Base-by-base conservation (phyloP, 2,888 invertebrate genomes). In the Geotrupes spiniger region DNA sequence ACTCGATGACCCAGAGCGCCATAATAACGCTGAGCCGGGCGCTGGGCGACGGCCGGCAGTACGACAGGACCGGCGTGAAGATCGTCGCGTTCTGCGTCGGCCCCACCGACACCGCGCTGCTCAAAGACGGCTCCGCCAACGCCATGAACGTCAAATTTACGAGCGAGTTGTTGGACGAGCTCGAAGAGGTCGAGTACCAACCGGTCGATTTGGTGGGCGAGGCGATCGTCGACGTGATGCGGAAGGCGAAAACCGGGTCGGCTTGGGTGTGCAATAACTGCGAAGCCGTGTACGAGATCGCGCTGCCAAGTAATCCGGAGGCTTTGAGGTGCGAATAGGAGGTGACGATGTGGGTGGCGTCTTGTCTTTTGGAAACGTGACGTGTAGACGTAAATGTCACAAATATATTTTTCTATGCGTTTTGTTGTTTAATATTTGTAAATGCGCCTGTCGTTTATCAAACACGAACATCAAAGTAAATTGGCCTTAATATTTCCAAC, bases 221-320 rank as follows among this genome's bases (percentile, higher is more conserved):
- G 48, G 72, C 69, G 9, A 61, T 74, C 64, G 54, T 71, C 21
- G 64, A 62, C 2, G 39, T 74, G 42, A 63, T 74, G n/a, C 62
- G 59, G 36, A 69, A 67, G 31, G 78, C 74, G 2, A 70, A 73
- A 8, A 78, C 74, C 61, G 79, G 78, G 1, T 76, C 77, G 1
- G 75, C 77, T 0, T 80, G 79, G 79, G 66, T 77, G 15, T 70
- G 74, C 12, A 77, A 78, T 63, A 78, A 73, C 1, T 68, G 65
- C 0, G 63, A 70, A 43, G 72, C 73, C 2, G 65, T 70, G 29
- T 68, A 65, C 46, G 62, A 71, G 58, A 65, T 71, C 61, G 68
- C 72, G 69, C 72, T 61, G 33, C 60, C 60, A 10, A 57, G 58
- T 5, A 37, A 45, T 26, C 16, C 42, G 9, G 46, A 52, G 36